Evolutionary conservation across 2,888 invertebrate genomes (phyloP).

Genomic region (Cistogaster globosa): DNA sequence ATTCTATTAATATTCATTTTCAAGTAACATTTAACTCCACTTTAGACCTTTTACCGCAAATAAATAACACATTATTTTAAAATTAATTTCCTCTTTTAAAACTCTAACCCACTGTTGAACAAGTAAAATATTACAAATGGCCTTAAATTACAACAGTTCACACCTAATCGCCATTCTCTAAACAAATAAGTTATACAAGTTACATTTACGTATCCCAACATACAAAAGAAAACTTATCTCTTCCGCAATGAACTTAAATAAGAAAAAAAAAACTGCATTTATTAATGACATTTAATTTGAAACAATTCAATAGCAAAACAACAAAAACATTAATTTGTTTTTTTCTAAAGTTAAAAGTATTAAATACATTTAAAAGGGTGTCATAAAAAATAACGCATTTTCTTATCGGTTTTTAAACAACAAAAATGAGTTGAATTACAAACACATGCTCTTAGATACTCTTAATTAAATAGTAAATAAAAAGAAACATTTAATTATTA

Average conservation of each 20-base stretch:
- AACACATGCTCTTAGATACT: constrained; percentile 1
- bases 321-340: constrained; percentile 46
- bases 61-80: neutral
- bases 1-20: too few species aligned
- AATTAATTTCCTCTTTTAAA: neutral
- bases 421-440: constrained; percentile 13
- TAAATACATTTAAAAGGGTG: constrained; percentile 41
- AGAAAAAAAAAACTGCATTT: constrained; percentile 41
- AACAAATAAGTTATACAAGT: constrained; percentile 12
- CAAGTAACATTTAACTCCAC: neutral
- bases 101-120: constrained; percentile 25
- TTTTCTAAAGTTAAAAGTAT: constrained; percentile 10
- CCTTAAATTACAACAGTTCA: constrained; percentile 43
- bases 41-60: neutral
- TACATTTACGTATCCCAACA: neutral
- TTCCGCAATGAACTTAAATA: constrained; percentile 53
- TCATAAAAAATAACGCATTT: constrained; percentile 57
- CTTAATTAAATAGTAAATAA: neutral
- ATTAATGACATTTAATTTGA: constrained; percentile 22
- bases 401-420: constrained; percentile 61
- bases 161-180: constrained; percentile 47
- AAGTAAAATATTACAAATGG: neutral
- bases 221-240: constrained; percentile 15
- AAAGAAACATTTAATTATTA: neutral
- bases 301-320: constrained; percentile 46